Evolutionary conservation across 1,140 invertebrate species (phyloP).

Genomic region (Trichonephila clavipes): DNA sequence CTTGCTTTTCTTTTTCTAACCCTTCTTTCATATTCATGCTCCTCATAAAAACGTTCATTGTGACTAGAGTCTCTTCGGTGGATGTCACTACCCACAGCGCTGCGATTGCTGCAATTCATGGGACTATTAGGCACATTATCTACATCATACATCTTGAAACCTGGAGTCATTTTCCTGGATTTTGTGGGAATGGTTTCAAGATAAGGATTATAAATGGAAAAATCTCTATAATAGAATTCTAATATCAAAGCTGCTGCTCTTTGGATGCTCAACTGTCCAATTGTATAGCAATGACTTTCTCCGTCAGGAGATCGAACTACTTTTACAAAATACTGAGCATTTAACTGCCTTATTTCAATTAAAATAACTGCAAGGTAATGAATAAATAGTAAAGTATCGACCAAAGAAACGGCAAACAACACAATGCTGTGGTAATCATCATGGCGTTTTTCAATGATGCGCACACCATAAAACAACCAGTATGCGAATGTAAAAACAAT

Average conservation of each 20-base stretch:
- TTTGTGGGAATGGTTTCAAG: conserved; percentile 93
- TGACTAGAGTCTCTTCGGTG: conserved; percentile 83
- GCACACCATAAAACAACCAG: conserved; percentile 98
- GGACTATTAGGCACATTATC: conserved; percentile 84
- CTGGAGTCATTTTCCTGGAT: conserved; percentile 42
- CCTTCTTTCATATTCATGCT: conserved; percentile 96
- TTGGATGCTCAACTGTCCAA: conserved; percentile 96
- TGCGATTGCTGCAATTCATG: conserved; percentile 83
- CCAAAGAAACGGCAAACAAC: conserved; percentile 92
- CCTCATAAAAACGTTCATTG: conserved; percentile 98
- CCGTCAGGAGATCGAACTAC: conserved; percentile 96
- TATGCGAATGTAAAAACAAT: conserved; percentile 96
- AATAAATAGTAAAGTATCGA: conserved; percentile 96
- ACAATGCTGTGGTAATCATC: conserved; percentile 85
- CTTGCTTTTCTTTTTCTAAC: conserved; percentile 94
- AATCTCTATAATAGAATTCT: conserved; percentile 97
- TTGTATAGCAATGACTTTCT: conserved; percentile 86
- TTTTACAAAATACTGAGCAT: conserved; percentile 94
- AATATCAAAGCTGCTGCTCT: conserved; percentile 95
- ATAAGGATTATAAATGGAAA: conserved; percentile 98
- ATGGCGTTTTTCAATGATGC: conserved; percentile 84
- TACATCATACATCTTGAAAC: conserved; percentile 88
- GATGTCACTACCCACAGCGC: conserved; percentile 83
- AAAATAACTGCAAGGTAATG: conserved; percentile 96
- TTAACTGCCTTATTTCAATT: conserved; percentile 94